These are phyloP conservation scores for Bagarius yarrelli DNA, from an alignment of 2,113 vertebrate species.

Conservation along the genomic window DNA sequence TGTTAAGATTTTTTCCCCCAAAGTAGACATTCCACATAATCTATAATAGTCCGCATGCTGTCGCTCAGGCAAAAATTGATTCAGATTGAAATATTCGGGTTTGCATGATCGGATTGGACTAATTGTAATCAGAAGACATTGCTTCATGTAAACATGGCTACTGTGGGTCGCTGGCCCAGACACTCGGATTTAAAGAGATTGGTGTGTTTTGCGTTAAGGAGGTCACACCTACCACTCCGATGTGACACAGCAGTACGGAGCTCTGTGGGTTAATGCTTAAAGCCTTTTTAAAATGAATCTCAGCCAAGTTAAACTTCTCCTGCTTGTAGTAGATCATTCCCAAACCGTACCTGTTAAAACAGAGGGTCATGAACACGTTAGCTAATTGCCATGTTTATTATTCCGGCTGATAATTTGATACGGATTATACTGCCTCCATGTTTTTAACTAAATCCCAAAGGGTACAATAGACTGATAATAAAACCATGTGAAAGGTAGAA, in stretches of 20 bases:
- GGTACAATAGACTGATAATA: neutral
- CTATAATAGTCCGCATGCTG: too few species aligned
- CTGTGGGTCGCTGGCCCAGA: too few species aligned
- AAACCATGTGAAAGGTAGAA: neutral
- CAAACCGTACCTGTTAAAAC: slow-evolving; percentile 86
- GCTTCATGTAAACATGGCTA: too few species aligned
- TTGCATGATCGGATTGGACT: too few species aligned
- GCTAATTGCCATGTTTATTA: too few species aligned
- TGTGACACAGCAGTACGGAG: slow-evolving; percentile 96
- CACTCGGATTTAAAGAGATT: neutral
- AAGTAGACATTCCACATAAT: too few species aligned
- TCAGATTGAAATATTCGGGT: too few species aligned
- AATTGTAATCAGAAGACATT: too few species aligned
- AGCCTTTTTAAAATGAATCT: slow-evolving; percentile 99
- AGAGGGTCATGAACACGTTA: slow-evolving; percentile 17
- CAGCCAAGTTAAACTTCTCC: slow-evolving; percentile 96
- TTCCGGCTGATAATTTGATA: neutral
- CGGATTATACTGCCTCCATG: neutral
- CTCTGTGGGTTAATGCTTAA: slow-evolving; percentile 98
- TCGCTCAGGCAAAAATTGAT: too few species aligned
- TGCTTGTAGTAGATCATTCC: slow-evolving; percentile 99
- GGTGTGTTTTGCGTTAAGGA: neutral
- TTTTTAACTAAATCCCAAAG: neutral
- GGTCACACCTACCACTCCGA: slow-evolving; percentile 86
- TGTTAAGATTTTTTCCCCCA: too few species aligned